Percentiles rank a stretch among this genome's conserved stretches.
Evolutionary conservation across 2,113 vertebrate genomes (phyloP).

Genomic region (Engraulis encrasicolus): DNA sequence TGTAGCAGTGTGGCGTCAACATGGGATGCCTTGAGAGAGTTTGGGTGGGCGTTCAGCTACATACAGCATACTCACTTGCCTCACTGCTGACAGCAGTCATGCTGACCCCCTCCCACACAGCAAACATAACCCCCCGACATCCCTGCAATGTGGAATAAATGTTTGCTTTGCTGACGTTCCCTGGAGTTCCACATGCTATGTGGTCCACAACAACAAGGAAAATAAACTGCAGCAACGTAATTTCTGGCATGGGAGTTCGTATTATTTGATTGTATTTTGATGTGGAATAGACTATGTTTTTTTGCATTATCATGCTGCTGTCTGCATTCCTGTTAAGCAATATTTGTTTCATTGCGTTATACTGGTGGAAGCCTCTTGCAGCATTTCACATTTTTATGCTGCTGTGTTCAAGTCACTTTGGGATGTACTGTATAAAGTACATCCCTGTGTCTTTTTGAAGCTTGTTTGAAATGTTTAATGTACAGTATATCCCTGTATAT

Average conservation of each 20-base stretch:
- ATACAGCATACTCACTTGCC: not conserved
- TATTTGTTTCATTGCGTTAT: not conserved
- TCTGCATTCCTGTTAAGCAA: not conserved
- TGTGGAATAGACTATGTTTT: not conserved
- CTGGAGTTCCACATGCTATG: not conserved
- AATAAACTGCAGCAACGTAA: not conserved
- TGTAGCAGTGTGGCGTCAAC: not conserved
- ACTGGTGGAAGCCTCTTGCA: no score
- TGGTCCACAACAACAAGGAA: not conserved
- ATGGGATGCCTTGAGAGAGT: not conserved
- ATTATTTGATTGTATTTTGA: not conserved
- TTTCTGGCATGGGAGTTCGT: not conserved
- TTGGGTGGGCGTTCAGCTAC: not conserved
- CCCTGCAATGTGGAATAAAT: not conserved
- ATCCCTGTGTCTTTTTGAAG: no score
- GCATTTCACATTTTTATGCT: no score
- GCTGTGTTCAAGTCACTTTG: no score
- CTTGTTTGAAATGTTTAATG: no score
- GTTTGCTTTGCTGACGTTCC: not conserved
- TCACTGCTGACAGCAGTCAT: not conserved
- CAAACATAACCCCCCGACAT: not conserved
- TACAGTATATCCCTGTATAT: no score
- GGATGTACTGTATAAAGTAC: no score
- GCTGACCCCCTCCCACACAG: not conserved
- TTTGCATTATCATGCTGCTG: not conserved